Conservation (phyloP, 2,888 invertebrate species). For the Yponomeuta evonymella region DNA sequence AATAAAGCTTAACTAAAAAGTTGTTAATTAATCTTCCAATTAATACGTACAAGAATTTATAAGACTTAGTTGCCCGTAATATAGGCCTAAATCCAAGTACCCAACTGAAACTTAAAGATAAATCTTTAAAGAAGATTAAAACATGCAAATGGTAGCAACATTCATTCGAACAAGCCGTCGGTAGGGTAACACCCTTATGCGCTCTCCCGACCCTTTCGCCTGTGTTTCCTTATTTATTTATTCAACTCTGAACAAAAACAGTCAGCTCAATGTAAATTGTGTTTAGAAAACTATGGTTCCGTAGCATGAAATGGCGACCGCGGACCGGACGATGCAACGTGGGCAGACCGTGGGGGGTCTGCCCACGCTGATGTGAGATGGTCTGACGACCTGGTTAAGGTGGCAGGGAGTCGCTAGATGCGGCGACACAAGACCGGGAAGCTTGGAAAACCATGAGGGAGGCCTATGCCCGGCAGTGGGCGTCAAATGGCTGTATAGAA, state of each 20-base stretch:
- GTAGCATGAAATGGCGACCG: not conserved
- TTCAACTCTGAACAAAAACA: slow-evolving; percentile 60
- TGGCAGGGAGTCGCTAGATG: no score
- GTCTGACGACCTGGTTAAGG: no score
- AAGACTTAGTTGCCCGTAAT: not conserved
- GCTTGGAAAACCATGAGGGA: no score
- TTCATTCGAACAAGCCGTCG: slow-evolving; percentile 39
- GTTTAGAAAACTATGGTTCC: not conserved
- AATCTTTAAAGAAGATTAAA: slow-evolving; percentile 64
- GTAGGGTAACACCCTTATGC: slow-evolving; percentile 51
- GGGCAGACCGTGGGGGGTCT: no score
- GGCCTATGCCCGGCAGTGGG: no score
- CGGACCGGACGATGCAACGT: no score
- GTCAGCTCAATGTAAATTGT: not conserved
- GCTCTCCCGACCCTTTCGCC: slow-evolving; percentile 47
- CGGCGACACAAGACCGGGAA: no score
- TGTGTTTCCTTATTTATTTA: slow-evolving; percentile 74
- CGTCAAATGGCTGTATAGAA: no score
- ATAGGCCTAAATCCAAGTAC: not conserved
- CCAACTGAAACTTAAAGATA: not conserved
- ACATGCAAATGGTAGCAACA: slow-evolving; percentile 72
- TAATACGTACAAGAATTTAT: no score
- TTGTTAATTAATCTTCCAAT: not conserved
- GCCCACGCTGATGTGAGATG: no score
- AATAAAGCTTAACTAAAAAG: not conserved